Conservation (phyloP, 2,888 invertebrate genomes). For the Aproaerema taeniolella region DNA sequence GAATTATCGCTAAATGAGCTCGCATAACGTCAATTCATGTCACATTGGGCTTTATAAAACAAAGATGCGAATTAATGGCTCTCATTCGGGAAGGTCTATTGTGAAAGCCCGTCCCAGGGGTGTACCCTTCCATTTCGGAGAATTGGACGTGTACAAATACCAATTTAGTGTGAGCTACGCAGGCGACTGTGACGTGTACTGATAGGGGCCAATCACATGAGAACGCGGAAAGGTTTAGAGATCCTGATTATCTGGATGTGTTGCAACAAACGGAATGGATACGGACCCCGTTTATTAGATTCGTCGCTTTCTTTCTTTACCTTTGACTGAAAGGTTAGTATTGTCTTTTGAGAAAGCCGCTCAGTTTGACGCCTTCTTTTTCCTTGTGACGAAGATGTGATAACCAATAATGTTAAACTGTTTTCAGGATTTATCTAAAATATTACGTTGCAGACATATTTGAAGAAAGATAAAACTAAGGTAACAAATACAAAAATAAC, state of each 20-base stretch:
- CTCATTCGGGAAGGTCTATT: slow-evolving; percentile 70
- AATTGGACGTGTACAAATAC: slow-evolving; percentile 64
- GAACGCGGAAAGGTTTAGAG: slow-evolving; percentile 36
- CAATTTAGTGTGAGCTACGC: slow-evolving; percentile 47
- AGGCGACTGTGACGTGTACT: slow-evolving; percentile 43
- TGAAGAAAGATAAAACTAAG: background rate
- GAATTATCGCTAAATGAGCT: slow-evolving; percentile 62
- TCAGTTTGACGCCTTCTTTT: slow-evolving; percentile 51
- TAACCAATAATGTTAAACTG: slow-evolving; percentile 32
- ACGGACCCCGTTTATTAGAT: slow-evolving; percentile 69
- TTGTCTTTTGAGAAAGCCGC: slow-evolving; percentile 61
- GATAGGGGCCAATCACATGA: slow-evolving; percentile 41
- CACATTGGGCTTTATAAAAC: slow-evolving; percentile 70
- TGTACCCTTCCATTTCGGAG: slow-evolving; percentile 69
- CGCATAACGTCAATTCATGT: slow-evolving; percentile 63
- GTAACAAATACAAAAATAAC: no score
- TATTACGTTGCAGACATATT: no score
- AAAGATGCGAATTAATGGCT: slow-evolving; percentile 74
- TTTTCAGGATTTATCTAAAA: no score
- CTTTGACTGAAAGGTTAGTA: slow-evolving; percentile 62
- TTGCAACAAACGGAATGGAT: slow-evolving; percentile 67
- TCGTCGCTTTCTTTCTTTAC: slow-evolving; percentile 70
- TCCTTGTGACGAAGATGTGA: slow-evolving; percentile 32
- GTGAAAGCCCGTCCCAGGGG: slow-evolving; percentile 65
- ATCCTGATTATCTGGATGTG: slow-evolving; percentile 50